Percentiles rank a stretch among this genome's conserved stretches.
These are phyloP conservation scores for Ptychadena robeensis DNA, from an alignment of 2,797 vertebrate species.

Conservation along the genomic window DNA sequence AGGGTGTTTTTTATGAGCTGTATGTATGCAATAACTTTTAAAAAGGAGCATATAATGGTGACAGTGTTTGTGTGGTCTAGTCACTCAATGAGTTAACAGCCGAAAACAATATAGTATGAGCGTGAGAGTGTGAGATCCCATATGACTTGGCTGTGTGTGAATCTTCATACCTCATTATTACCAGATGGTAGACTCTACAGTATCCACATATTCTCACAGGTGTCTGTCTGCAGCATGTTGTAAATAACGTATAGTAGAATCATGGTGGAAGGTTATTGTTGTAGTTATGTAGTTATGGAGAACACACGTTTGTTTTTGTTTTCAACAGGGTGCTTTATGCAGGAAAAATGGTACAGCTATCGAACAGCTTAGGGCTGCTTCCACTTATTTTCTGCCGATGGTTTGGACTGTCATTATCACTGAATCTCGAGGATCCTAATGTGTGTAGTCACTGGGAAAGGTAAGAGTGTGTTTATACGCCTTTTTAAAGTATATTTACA, in stretches of 20 bases:
- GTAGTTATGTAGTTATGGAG: background rate
- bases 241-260: background rate
- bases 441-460: slow-evolving; percentile 99
- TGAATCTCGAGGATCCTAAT: slow-evolving; percentile 95
- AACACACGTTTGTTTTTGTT: slow-evolving; percentile 26
- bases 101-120: background rate
- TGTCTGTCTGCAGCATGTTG: background rate
- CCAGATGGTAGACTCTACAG: background rate
- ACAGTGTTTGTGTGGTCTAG: background rate
- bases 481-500: too few species aligned
- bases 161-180: background rate
- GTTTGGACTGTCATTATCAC: slow-evolving; percentile 74
- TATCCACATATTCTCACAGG: background rate
- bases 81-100: background rate
- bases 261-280: background rate
- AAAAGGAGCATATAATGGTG: background rate
- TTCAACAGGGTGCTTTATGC: slow-evolving; percentile 71
- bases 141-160: background rate
- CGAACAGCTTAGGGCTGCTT: slow-evolving; percentile 68
- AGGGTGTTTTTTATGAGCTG: background rate
- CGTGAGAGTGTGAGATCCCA: background rate
- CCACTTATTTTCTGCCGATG: slow-evolving; percentile 77
- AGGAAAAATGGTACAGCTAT: slow-evolving; percentile 77
- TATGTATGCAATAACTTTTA: background rate
- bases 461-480: slow-evolving; percentile 70